phyloP scores from a whole-genome alignment of 1,140 invertebrate species.

The Drosophila subpulchrella region DNA sequence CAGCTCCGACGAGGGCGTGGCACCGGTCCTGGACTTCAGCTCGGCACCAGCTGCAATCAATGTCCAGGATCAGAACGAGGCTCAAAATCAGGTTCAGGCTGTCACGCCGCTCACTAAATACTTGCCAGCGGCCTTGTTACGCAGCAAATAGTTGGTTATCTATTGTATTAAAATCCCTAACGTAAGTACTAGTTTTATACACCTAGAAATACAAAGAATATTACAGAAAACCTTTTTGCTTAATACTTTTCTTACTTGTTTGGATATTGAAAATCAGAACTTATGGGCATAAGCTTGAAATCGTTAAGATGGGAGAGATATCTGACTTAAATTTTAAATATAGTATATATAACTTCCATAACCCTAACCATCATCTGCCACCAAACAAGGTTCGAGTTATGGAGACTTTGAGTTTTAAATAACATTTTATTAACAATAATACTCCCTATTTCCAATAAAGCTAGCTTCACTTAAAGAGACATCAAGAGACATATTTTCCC shows the following conservation, averaged over 20 bases:
- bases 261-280: too few relatives aligned
- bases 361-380: too few relatives aligned
- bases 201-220: constrained; percentile 15
- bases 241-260: not conserved
- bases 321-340: too few relatives aligned
- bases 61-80: constrained; percentile 11
- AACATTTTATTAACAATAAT: too few relatives aligned
- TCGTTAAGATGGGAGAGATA: too few relatives aligned
- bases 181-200: constrained; percentile 16
- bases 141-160: constrained; percentile 28
- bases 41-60: constrained; percentile 29
- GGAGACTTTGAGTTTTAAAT: too few relatives aligned
- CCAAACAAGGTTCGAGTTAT: too few relatives aligned
- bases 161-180: constrained; percentile 5
- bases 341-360: too few relatives aligned
- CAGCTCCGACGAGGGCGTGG: constrained; percentile 71
- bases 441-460: too few relatives aligned
- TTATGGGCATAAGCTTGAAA: too few relatives aligned
- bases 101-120: constrained; percentile 49
- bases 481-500: too few relatives aligned
- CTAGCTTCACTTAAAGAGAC: too few relatives aligned
- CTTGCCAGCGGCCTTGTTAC: constrained; percentile 55
- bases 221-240: not conserved
- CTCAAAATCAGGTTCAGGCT: constrained; percentile 2
- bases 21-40: constrained; percentile 69